These are phyloP conservation scores for Tetramorium simillimum DNA, from an alignment of 1,140 invertebrate species.

Conservation along the genomic window DNA sequence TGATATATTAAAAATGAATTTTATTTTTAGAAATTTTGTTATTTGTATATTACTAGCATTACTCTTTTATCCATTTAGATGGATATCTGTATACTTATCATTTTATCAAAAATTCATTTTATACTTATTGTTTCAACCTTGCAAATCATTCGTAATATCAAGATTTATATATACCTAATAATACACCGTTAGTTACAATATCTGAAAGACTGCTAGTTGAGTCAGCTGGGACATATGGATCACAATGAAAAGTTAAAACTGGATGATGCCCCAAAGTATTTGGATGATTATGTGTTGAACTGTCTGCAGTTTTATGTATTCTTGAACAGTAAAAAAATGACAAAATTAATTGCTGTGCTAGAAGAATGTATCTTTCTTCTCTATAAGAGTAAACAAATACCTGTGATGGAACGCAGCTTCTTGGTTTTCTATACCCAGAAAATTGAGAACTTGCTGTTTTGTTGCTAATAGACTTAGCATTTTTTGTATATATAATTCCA, in stretches of 20 bases:
- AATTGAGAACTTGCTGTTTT: conserved; percentile 84
- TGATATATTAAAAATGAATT: not conserved
- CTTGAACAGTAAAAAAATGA: conserved; percentile 63
- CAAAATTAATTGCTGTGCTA: not conserved
- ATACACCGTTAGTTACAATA: conserved; percentile 85
- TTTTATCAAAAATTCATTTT: not conserved
- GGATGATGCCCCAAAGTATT: conserved; percentile 80
- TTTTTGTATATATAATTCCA: conserved; percentile 88
- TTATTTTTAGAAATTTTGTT: not conserved
- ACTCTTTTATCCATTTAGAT: not conserved
- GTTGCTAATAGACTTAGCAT: conserved; percentile 83
- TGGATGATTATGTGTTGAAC: conserved; percentile 58
- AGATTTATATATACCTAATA: conserved; percentile 83
- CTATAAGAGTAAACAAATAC: conserved; percentile 67
- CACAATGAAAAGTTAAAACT: conserved; percentile 82
- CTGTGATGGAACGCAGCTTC: conserved; percentile 72
- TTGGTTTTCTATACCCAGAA: conserved; percentile 81
- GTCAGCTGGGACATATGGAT: conserved; percentile 79
- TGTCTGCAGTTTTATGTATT: conserved; percentile 66
- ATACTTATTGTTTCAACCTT: not conserved
- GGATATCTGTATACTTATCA: not conserved
- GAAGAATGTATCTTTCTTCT: not conserved
- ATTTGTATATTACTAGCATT: not conserved
- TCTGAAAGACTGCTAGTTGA: conserved; percentile 83
- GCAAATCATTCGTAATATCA: conserved; percentile 41